Evolutionary conservation across 2,888 invertebrate species (phyloP).

Genomic region (Hoplodrina blanda): DNA sequence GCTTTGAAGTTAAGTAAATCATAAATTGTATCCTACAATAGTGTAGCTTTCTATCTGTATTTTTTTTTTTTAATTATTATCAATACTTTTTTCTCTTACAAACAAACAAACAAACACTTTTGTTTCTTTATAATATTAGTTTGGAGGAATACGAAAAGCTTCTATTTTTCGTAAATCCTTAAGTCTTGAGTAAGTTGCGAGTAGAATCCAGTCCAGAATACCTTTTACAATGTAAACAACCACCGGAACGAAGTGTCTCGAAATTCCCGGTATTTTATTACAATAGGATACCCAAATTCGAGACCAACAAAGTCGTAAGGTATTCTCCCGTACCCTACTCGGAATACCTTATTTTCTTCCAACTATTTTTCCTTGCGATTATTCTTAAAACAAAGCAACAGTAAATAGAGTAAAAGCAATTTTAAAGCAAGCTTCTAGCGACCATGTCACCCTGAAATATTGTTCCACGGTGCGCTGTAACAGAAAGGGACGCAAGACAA

Average conservation of each 20-base stretch:
- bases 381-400: conserved; percentile 48
- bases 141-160: not conserved
- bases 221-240: conserved; percentile 15
- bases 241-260: not conserved
- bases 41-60: too few species aligned
- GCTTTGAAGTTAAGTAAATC: too few species aligned
- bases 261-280: conserved; percentile 25
- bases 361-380: conserved; percentile 29
- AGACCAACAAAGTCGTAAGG: conserved; percentile 19
- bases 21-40: too few species aligned
- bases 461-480: conserved; percentile 63
- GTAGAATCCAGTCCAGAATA: conserved; percentile 16
- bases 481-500: conserved; percentile 75
- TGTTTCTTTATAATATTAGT: too few species aligned
- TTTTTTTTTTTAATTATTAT: too few species aligned
- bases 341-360: conserved; percentile 9
- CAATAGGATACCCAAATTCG: conserved; percentile 29
- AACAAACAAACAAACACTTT: too few species aligned
- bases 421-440: conserved; percentile 59
- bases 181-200: conserved; percentile 4
- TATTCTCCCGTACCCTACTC: conserved; percentile 8
- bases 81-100: too few species aligned
- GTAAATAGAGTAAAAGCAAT: conserved; percentile 58
- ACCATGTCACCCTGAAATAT: conserved; percentile 70
- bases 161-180: not conserved